A percentile compares a stretch with the other conserved stretches of the same genome.
phyloP scores from a whole-genome alignment of 64 coral and sea anemone species.

The Anthopleura sola region DNA sequence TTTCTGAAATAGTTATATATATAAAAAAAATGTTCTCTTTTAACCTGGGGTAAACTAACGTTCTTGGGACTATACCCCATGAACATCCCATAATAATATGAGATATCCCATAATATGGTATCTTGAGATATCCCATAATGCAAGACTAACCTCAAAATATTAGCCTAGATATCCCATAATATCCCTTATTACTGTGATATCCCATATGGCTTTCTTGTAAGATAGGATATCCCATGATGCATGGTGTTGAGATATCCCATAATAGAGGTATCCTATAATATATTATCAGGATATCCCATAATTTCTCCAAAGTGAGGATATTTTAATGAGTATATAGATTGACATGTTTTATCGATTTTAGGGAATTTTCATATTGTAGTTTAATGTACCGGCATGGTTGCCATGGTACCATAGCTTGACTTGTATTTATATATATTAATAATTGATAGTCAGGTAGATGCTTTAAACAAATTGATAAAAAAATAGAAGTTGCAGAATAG shows the following conservation, averaged over 20 bases:
- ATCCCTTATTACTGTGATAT: background rate
- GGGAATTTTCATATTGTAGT: constrained; percentile 19
- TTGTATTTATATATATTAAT: background rate
- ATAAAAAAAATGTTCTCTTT: no score
- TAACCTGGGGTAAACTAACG: background rate
- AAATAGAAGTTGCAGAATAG: background rate
- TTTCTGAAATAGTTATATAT: no score
- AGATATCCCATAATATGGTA: background rate
- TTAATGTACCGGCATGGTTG: background rate
- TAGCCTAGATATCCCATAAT: background rate
- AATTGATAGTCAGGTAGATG: background rate
- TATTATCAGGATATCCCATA: background rate
- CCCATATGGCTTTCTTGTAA: background rate
- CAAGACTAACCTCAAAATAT: background rate
- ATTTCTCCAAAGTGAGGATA: background rate
- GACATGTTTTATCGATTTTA: constrained; percentile 5
- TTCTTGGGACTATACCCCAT: background rate
- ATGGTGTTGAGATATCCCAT: background rate
- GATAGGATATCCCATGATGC: background rate
- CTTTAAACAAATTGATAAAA: background rate
- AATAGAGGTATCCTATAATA: background rate
- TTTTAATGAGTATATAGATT: background rate
- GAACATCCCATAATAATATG: background rate
- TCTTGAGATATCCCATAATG: background rate
- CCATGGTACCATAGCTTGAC: constrained; percentile 1